Conservation (phyloP, 2,113 vertebrate genomes). For the Dermatemys mawii region DNA sequence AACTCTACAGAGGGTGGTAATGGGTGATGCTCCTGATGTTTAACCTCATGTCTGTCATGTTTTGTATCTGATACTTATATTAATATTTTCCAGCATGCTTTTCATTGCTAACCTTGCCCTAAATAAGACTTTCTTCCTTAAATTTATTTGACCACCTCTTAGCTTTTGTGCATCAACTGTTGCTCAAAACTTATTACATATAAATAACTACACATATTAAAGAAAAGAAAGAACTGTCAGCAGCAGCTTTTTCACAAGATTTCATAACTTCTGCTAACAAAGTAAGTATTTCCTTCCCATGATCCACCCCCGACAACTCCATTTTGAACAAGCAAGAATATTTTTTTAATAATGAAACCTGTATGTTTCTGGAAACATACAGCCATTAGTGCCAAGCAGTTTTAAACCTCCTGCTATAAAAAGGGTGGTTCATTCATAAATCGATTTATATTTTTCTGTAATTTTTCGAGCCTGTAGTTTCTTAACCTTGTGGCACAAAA, state of each 20-base stretch:
- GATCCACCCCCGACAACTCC: neutral
- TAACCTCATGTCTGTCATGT: neutral
- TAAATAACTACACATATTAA: neutral
- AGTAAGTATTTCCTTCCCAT: neutral
- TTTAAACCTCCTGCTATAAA: slow-evolving; percentile 25
- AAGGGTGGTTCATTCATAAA: neutral
- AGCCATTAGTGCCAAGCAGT: neutral
- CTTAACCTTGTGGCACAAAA: slow-evolving; percentile 10
- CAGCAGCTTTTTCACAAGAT: neutral
- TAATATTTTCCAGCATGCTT: neutral
- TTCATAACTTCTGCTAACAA: neutral
- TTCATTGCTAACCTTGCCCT: neutral
- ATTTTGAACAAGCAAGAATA: rapidly evolving
- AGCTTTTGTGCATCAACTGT: neutral
- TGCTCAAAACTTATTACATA: neutral
- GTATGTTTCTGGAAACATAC: neutral
- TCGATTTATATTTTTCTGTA: neutral
- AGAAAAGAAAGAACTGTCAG: neutral
- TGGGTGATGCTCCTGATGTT: neutral
- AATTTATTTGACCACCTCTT: neutral
- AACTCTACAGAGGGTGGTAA: neutral
- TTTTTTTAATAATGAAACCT: neutral
- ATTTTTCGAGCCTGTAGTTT: slow-evolving; percentile 8
- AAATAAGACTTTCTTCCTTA: neutral
- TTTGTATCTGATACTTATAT: neutral